A percentile compares a stretch with the other conserved stretches of the same genome.
Evolutionary conservation across 2,888 invertebrate species (phyloP).

Genomic region (Drosophila cognata): DNA sequence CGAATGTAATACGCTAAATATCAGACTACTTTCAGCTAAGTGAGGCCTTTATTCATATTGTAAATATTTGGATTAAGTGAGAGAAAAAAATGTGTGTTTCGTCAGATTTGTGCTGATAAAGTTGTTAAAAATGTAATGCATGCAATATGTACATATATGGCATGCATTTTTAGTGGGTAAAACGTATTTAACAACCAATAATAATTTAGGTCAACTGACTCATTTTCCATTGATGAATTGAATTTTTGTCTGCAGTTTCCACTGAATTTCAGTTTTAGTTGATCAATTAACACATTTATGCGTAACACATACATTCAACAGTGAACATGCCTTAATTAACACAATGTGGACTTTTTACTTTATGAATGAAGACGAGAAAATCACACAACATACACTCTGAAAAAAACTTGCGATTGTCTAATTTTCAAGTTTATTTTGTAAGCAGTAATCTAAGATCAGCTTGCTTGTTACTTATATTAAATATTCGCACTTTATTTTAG

Average conservation of each 20-base stretch:
- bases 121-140: neutral
- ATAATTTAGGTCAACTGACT: conserved; percentile 9
- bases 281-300: neutral
- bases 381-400: neutral
- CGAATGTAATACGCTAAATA: neutral
- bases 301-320: neutral
- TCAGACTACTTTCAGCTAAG: neutral
- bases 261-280: conserved; percentile 18
- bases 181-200: neutral
- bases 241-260: conserved; percentile 7
- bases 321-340: conserved; percentile 16
- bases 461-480: neutral
- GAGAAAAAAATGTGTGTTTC: neutral
- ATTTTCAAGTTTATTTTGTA: neutral
- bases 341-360: neutral
- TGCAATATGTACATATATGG: neutral
- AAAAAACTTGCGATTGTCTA: neutral
- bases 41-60: neutral
- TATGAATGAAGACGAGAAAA: conserved; percentile 2
- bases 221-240: conserved; percentile 23
- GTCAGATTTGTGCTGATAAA: neutral
- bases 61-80: neutral
- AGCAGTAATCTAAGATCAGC: neutral
- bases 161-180: neutral
- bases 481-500: neutral